Evolutionary conservation across 2,113 vertebrate species (phyloP), one percentile per base, ranked within the genome.

Genomic region (Apodemus sylvaticus): DNA sequence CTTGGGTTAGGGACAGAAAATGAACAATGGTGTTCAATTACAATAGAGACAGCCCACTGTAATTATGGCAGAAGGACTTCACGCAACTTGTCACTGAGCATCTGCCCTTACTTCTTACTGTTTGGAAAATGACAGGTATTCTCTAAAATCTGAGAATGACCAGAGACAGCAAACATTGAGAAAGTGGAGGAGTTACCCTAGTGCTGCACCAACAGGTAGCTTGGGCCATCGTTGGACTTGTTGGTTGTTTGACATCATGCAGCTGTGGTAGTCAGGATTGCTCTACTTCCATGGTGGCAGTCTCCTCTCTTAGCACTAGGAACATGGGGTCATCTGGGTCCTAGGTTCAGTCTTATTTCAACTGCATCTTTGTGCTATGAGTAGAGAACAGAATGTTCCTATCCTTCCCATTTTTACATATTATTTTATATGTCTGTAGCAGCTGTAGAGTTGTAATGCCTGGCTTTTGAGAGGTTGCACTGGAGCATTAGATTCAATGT

Each of bases 61-160:
- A 97, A 98, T 96, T 97, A 96, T 98, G 97, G 96, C 36, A 70
- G 97, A 97, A 98, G 96, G 97, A 78, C 64, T 51, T 81, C 2
- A 1, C 14, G 94, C 94, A 97, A 36, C 78, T 96, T 97, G 95
- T 97, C 93, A 97, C 95, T 98, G 96, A 97, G 94, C 95, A 97
- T 95, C 97, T 1, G 83, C 94, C 94, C 93, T 97, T 97, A 96
- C 93, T 95, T 98, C 97, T 96, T 96, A 93, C 93, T 98, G 96
- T 97, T 97, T 91, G 97, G 97, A 96, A 97, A 98, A 98, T 97
- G 96, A 96, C 96, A 98, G 96, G 92, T 98, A 97, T 97, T 98
- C 97, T 96, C 96, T 98, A 98, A 98, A 97, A 85, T 97, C 89
- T 97, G 97, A 94, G 89, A 96, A 96, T 96, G 97, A 97, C 97